Evolutionary conservation across 2,797 vertebrate genomes (phyloP).

Genomic region (Sternotherus odoratus): DNA sequence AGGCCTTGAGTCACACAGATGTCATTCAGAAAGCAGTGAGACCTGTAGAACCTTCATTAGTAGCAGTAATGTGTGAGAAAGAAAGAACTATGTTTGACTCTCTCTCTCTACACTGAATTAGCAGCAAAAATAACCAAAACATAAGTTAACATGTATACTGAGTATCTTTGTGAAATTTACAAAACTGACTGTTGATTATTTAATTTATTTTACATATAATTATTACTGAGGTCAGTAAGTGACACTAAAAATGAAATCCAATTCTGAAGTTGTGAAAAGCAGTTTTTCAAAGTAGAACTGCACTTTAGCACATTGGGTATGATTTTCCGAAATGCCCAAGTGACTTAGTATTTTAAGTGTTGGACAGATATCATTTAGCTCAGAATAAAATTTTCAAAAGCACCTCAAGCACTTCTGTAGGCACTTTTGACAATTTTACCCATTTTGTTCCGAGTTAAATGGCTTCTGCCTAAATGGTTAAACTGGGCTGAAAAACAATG

Average conservation of each 20-base stretch:
- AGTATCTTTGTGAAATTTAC: background rate
- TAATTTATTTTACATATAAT: background rate
- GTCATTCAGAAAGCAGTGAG: background rate
- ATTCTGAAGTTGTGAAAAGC: background rate
- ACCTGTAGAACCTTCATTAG: background rate
- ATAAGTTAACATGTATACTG: accelerated
- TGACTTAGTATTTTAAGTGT: background rate
- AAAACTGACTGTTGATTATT: background rate
- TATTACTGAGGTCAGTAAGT: background rate
- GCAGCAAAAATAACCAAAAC: background rate
- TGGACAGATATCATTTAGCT: background rate
- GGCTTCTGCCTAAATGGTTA: background rate
- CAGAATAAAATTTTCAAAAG: background rate
- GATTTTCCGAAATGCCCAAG: background rate
- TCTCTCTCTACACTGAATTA: accelerated
- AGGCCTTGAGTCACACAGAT: accelerated
- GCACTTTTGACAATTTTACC: background rate
- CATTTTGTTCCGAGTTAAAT: background rate
- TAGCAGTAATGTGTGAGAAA: background rate
- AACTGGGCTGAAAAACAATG: background rate
- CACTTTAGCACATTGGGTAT: background rate
- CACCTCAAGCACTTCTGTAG: background rate
- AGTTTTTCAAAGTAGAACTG: background rate
- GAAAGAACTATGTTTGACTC: accelerated
- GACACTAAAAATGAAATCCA: background rate